Conservation (phyloP, 2,888 invertebrate genomes). For the Ophion costatus region DNA sequence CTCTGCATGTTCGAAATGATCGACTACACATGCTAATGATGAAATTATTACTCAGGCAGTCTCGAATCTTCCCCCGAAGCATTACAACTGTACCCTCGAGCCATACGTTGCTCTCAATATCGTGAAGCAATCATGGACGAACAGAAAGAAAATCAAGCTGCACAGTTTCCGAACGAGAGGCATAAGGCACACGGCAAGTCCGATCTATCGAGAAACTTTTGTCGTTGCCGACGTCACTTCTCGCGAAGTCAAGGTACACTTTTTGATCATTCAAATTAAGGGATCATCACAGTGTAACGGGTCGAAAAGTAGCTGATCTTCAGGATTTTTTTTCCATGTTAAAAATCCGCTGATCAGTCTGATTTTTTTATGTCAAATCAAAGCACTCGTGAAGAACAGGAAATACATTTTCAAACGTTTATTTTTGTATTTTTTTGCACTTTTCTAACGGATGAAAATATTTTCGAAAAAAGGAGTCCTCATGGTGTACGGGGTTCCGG, state of each 20-base stretch:
- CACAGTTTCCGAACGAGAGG: conserved; percentile 82
- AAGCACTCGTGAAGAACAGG: no score
- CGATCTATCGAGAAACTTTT: conserved; percentile 83
- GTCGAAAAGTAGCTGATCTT: no score
- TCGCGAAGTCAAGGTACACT: conserved; percentile 80
- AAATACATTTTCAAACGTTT: no score
- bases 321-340: no score
- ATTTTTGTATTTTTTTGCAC: no score
- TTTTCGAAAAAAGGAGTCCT: no score
- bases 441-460: no score
- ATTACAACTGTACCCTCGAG: conserved; percentile 83
- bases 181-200: conserved; percentile 82
- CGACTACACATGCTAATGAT: not conserved
- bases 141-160: conserved; percentile 79
- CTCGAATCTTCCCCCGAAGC: conserved; percentile 83
- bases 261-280: not conserved
- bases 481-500: no score
- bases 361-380: no score
- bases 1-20: not conserved
- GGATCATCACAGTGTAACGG: no score
- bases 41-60: conserved; percentile 79
- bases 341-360: no score
- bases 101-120: conserved; percentile 81
- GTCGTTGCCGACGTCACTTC: conserved; percentile 80
- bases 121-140: conserved; percentile 80